Conservation (phyloP, 1,140 invertebrate species). For the Bombus superbus region DNA sequence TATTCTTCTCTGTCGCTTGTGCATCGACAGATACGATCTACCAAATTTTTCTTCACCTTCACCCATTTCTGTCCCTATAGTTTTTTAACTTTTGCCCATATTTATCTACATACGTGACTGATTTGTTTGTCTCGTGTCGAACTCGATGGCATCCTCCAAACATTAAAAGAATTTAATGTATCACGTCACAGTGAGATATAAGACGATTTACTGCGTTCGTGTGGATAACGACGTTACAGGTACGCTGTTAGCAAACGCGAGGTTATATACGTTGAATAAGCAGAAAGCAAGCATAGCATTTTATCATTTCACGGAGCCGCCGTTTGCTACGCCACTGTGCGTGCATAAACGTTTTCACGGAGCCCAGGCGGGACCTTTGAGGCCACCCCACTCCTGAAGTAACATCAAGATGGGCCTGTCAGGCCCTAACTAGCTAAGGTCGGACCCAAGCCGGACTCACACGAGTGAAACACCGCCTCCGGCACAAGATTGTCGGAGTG, state of each 20-base stretch:
- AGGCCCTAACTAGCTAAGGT: conserved; percentile 79
- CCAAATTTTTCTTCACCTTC: conserved; percentile 16
- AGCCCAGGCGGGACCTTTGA: conserved; percentile 74
- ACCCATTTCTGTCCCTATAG: neutral
- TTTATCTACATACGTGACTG: neutral
- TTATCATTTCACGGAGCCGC: conserved; percentile 27
- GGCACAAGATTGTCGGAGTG: conserved; percentile 59
- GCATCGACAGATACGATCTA: conserved; percentile 59
- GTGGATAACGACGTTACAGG: neutral
- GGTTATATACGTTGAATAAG: neutral
- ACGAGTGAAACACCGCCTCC: conserved; percentile 60
- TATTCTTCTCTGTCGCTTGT: conserved; percentile 61
- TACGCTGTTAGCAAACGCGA: neutral
- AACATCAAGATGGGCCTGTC: conserved; percentile 79
- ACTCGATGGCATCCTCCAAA: neutral
- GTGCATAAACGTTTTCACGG: conserved; percentile 79
- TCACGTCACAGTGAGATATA: neutral
- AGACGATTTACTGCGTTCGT: neutral
- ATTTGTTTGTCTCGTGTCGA: neutral
- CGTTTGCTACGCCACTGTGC: conserved; percentile 74
- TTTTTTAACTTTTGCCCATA: neutral
- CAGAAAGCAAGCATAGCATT: neutral
- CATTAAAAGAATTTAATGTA: neutral
- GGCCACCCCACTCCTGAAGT: conserved; percentile 67
- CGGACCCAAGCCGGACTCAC: conserved; percentile 68